These are phyloP conservation scores for Cinclus mexicanus DNA, from an alignment of 2,113 vertebrate genomes.

Conservation along the genomic window DNA sequence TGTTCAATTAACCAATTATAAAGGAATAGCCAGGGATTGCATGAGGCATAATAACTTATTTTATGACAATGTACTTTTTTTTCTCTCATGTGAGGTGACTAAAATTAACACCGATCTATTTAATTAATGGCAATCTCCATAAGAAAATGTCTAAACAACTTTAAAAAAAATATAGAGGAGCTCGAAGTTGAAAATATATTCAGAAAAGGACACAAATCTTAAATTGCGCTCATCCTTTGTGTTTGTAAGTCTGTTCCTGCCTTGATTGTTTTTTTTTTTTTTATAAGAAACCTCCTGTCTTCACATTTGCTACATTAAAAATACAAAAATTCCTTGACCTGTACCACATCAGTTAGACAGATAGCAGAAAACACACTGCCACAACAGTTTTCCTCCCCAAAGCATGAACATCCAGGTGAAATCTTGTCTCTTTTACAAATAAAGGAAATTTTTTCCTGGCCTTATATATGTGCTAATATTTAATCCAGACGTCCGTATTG, in stretches of 20 bases:
- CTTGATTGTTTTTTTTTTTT: not conserved
- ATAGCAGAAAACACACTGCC: not conserved
- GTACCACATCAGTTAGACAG: rapidly evolving
- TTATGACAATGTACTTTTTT: not conserved
- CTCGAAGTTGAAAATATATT: not conserved
- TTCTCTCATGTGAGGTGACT: not conserved
- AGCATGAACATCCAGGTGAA: not conserved
- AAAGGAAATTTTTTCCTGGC: not conserved
- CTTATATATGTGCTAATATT: not conserved
- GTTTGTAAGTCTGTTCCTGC: not conserved
- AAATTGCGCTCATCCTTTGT: not conserved
- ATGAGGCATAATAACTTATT: not conserved
- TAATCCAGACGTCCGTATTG: not conserved
- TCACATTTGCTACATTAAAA: not conserved
- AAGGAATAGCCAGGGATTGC: not conserved
- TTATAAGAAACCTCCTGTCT: not conserved
- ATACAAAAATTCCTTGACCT: not conserved
- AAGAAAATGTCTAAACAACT: not conserved
- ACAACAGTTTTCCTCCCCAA: not conserved
- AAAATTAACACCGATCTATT: not conserved
- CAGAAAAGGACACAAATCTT: not conserved
- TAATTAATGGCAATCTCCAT: not conserved
- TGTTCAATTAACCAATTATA: not conserved
- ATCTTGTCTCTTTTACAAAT: not conserved
- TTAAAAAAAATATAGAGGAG: not conserved